Conservation (phyloP, 2,888 invertebrate genomes). For the Pelosia muscerda region DNA sequence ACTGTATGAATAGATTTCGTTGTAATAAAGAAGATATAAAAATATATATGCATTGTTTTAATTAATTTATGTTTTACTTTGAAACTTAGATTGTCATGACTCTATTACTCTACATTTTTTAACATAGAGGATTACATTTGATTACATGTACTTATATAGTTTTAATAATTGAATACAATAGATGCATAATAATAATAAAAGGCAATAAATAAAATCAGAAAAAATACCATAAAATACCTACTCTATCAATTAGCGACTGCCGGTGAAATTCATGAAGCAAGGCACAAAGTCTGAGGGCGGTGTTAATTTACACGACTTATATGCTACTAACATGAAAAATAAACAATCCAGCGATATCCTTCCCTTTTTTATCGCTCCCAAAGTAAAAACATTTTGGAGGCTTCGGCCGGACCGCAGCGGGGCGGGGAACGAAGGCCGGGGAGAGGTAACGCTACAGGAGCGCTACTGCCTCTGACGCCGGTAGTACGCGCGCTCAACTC, state of each 20-base stretch:
- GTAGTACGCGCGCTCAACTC: constrained; percentile 84
- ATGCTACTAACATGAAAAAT: constrained; percentile 85
- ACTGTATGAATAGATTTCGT: constrained; percentile 82
- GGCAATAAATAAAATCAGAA: constrained; percentile 13
- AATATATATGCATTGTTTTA: constrained; percentile 16
- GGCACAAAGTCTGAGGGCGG: constrained; percentile 69
- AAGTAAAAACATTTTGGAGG: constrained; percentile 80
- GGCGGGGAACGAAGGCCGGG: constrained; percentile 47
- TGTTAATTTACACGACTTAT: constrained; percentile 84
- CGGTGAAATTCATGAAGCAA: constrained; percentile 70
- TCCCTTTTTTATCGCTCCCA: constrained; percentile 83
- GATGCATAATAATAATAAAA: neutral
- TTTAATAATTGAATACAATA: neutral
- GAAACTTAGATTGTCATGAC: neutral
- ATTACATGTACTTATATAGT: neutral
- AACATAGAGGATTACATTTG: neutral
- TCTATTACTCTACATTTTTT: neutral
- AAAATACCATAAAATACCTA: constrained; percentile 44
- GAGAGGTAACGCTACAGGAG: constrained; percentile 73
- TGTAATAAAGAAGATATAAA: constrained; percentile 75
- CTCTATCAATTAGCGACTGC: constrained; percentile 69
- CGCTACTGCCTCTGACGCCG: constrained; percentile 83
- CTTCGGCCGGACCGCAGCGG: constrained; percentile 61
- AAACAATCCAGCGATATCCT: constrained; percentile 82
- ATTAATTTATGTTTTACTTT: neutral